Base-by-base conservation (phyloP, 2,888 invertebrate genomes). In the Aradus depressus region DNA sequence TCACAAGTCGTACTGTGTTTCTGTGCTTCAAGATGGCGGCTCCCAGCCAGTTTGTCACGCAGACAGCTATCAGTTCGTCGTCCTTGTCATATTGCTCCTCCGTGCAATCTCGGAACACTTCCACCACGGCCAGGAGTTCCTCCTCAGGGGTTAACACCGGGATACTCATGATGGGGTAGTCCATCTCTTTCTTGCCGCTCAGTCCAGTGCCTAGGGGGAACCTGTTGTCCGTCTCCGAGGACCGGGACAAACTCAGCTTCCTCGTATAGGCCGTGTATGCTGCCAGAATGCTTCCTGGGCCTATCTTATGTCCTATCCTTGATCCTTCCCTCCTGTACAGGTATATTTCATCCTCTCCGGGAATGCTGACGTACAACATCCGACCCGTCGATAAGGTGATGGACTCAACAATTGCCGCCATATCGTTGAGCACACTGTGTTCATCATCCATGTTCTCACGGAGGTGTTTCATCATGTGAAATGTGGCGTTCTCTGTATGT, bases 91-190 rank as follows among this genome's bases (percentile, higher is more conserved):
- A 42, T 16, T 42, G 4, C 26, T 2, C 42, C 18, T 21, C 49
- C 2, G 19, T 18, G 3, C 19, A 18, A 23, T 48, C 31, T 18
- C 23, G 48, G n/a, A 49, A 42, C n/a, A 52, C 41, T 22, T 52
- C 52, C 28, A 52, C 49, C 8, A 52, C 44, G 26, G 49, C 52
- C 26, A 52, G 14, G 6, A 52, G 48, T 8, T 32, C 28, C 8
- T 52, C 48, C 19, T 52, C 49, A 10, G 52, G 52, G 19, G 52
- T 52, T 5, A 52, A 31, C 31, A 52, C 34, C 4, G 52, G 52
- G 26, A 52, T 14, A 6, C 43, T 48, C 8, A 42, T 25, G 3
- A 16, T 28, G 6, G 16, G 26, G 18, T 14, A 26, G 18, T 16
- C 26, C 2, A 18, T 3, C 18, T 14, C 19, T n/a, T n/a, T n/a